phyloP scores from a whole-genome alignment of 2,888 invertebrate species.

The Cheilosia vulpina region DNA sequence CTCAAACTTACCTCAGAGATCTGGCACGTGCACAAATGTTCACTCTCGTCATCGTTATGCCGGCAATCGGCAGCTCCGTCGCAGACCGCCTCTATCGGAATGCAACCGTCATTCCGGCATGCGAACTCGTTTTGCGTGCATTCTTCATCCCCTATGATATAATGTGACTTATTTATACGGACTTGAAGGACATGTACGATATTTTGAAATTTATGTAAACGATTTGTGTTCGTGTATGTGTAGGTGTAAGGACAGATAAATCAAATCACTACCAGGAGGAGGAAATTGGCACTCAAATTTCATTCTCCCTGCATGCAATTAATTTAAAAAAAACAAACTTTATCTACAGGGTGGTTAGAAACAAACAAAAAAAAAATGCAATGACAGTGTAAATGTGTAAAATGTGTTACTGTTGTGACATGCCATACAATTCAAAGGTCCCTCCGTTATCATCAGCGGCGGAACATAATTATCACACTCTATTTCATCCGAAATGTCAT shows the following conservation, averaged over 20 bases:
- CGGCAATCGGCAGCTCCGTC: constrained; percentile 92
- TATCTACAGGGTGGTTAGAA: constrained; percentile 29
- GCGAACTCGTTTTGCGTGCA: constrained; percentile 84
- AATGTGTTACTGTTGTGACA: constrained; percentile 50
- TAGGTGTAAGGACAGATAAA: constrained; percentile 20
- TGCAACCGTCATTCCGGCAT: constrained; percentile 87
- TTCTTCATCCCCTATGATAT: constrained; percentile 64
- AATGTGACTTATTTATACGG: constrained; percentile 57
- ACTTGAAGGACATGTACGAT: background rate
- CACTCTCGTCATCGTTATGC: constrained; percentile 89
- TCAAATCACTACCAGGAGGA: background rate
- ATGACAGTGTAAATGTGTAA: constrained; percentile 30
- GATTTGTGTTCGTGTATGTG: constrained; percentile 21
- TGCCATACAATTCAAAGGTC: constrained; percentile 65
- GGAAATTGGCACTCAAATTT: background rate
- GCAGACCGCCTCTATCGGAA: constrained; percentile 91
- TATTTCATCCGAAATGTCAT: constrained; percentile 86
- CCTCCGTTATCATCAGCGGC: constrained; percentile 31
- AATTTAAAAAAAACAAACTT: background rate
- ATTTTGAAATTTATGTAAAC: constrained; percentile 13
- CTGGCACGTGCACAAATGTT: constrained; percentile 81
- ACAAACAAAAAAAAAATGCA: constrained; percentile 36
- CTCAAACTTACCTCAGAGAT: constrained; percentile 81
- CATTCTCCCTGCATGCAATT: constrained; percentile 13
- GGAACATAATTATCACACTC: constrained; percentile 81